Evolutionary conservation across 2,797 vertebrate genomes (phyloP).

Genomic region (Mustela erminea): DNA sequence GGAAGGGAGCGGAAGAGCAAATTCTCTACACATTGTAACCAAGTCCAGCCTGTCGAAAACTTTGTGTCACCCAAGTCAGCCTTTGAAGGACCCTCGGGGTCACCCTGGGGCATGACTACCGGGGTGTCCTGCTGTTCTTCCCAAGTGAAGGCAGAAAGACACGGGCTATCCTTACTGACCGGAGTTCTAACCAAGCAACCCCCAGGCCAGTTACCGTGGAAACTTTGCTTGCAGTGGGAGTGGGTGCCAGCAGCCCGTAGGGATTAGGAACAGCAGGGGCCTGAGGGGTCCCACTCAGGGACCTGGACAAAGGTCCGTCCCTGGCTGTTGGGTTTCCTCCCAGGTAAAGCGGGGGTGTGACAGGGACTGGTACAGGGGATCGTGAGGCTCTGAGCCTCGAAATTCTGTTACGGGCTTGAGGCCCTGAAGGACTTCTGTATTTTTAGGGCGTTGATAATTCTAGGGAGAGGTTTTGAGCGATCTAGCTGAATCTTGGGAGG

Average conservation of each 20-base stretch:
- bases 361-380: neutral
- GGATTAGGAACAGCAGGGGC: neutral
- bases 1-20: neutral
- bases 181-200: neutral
- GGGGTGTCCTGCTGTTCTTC: neutral
- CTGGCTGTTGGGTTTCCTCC: neutral
- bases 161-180: accelerated
- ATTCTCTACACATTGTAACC: neutral
- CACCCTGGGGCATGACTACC: neutral
- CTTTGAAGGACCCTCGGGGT: neutral
- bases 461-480: neutral
- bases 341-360: neutral
- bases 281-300: neutral
- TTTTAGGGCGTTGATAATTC: neutral
- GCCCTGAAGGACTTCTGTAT: neutral
- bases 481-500: neutral
- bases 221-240: too few species aligned
- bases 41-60: neutral
- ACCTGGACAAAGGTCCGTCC: neutral
- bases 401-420: neutral
- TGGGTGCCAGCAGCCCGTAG: too few species aligned
- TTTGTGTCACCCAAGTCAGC: neutral
- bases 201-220: neutral
- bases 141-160: neutral
- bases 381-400: neutral